A percentile compares a stretch with the other conserved stretches of the same genome.
Conservation (phyloP, 92 coral and sea anemone genomes). For the Montipora capitata region DNA sequence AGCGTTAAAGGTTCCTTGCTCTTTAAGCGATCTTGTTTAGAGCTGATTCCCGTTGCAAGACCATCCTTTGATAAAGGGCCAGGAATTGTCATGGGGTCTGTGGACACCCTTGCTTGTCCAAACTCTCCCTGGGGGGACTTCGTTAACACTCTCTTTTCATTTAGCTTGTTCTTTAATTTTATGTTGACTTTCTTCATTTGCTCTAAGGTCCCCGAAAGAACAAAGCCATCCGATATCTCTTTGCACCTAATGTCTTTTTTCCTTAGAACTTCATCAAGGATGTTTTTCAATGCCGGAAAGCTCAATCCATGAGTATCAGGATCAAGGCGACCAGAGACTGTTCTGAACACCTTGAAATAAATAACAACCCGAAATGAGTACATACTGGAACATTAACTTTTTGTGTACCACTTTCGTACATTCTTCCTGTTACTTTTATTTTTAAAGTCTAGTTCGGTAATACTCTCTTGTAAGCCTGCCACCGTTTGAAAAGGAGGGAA, state of each 20-base stretch:
- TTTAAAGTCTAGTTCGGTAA: too few species aligned
- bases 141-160: not conserved
- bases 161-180: not conserved
- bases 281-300: not conserved
- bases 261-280: constrained; percentile 15
- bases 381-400: too few species aligned
- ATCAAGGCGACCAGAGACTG: constrained; percentile 60
- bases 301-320: not conserved
- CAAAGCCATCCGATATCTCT: constrained; percentile 44
- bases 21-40: not conserved
- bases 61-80: not conserved
- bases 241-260: constrained; percentile 14
- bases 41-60: not conserved
- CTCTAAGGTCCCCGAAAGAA: constrained; percentile 53
- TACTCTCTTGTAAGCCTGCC: too few species aligned
- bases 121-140: not conserved
- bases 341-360: constrained; percentile 48
- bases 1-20: not conserved
- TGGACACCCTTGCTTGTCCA: not conserved
- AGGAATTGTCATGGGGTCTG: not conserved
- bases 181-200: constrained; percentile 5
- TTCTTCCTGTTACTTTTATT: too few species aligned
- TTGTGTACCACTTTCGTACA: too few species aligned
- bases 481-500: too few species aligned
- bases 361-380: not conserved